phyloP scores from a whole-genome alignment of 2,113 vertebrate species.

The Antechinus flavipes region DNA sequence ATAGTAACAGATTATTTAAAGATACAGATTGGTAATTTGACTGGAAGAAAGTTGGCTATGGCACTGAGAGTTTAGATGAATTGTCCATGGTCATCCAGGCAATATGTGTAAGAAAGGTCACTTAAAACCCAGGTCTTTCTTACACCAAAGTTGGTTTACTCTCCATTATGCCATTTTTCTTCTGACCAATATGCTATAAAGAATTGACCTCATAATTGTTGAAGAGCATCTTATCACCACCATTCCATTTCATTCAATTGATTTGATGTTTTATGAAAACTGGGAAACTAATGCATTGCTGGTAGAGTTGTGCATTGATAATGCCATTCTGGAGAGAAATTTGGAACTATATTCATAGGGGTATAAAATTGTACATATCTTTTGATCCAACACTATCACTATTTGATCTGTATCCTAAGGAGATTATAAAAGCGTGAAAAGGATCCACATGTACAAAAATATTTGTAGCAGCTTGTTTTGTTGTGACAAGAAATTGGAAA shows the following conservation, averaged over 20 bases:
- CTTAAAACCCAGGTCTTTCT: background rate
- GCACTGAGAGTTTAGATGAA: background rate
- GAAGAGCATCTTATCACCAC: background rate
- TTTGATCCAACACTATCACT: too few relatives aligned
- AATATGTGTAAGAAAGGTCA: background rate
- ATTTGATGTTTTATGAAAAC: background rate
- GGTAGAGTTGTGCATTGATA: too few relatives aligned
- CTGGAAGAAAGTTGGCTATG: background rate
- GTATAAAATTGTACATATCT: too few relatives aligned
- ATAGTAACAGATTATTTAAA: background rate
- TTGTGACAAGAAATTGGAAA: too few relatives aligned
- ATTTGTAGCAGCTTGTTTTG: too few relatives aligned
- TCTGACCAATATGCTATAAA: background rate
- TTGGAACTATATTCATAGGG: too few relatives aligned
- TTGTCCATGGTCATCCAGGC: background rate
- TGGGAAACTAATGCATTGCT: too few relatives aligned
- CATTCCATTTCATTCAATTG: background rate
- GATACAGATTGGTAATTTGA: background rate
- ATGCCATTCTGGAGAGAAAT: too few relatives aligned
- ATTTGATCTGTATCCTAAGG: too few relatives aligned
- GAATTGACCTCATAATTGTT: background rate
- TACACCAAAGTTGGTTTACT: background rate
- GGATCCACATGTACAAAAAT: too few relatives aligned
- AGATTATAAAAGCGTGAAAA: too few relatives aligned
- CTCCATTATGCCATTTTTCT: background rate